Evolutionary conservation across 2,113 vertebrate genomes (phyloP), one percentile per base, ranked within the genome.

Genomic region (Cyprinodon brontotheroides): DNA sequence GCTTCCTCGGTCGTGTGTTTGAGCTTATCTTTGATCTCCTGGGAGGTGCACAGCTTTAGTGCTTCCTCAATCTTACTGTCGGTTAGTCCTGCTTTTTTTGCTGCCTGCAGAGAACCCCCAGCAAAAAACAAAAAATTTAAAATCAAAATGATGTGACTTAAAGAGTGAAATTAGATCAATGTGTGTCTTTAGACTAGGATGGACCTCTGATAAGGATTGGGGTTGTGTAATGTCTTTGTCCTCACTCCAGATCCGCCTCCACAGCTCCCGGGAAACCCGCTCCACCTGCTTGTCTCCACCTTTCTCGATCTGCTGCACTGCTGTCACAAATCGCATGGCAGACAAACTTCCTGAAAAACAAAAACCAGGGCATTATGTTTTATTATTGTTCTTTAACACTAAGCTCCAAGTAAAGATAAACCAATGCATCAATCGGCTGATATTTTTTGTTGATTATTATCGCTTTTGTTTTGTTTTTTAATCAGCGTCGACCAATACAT

Each of bases 241-340:
- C 82, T 93, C 89, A 43, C 78, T 89, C 96, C 96, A 97, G 87
- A 96, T 72, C 3, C 96, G 91, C 86, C 80, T 94, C 96, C 96
- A 97, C 9, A 97, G 89, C 80, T 96, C 95, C 65, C 96, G 89
- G 22, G 96, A 96, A 65, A 94, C 93, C 38, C 84, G 83, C 92
- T 96, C 96, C 82, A 93, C 85, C 78, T 81, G 39, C 2, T 45
- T 10, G 89, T 85, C 85, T 84, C 89, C 81, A 64, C 72, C 1
- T 79, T 90, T 65, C 65, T 90, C 69, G 66, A 64, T 88, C 89
- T 86, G 86, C 68, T 92, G 91, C 48, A 96, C 90, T 0, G 94
- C 94, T 0, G 94, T 89, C 80, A 97, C 78, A 83, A 97, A 96
- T 13, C 95, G 89, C 96, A 97, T 96, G 2, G 96, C 95, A 12